These are phyloP conservation scores for Tetropium fuscum DNA, from an alignment of 2,888 invertebrate species.

Conservation along the genomic window DNA sequence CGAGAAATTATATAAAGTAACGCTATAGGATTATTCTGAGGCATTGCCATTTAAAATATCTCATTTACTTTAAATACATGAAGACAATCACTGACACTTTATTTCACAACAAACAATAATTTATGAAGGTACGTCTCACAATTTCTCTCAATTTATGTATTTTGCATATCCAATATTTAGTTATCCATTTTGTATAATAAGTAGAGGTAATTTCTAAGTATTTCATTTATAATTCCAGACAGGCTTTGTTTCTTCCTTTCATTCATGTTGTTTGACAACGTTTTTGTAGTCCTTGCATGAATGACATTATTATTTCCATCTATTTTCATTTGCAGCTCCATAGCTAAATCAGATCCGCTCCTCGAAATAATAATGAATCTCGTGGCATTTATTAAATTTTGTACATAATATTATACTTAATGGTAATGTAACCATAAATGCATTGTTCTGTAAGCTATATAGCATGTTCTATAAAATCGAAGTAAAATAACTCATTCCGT, in stretches of 20 bases:
- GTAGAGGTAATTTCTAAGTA: conserved; percentile 55
- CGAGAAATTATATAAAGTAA: too few species aligned
- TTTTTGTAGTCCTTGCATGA: conserved; percentile 55
- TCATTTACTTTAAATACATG: conserved; percentile 23
- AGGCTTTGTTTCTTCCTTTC: conserved; percentile 61
- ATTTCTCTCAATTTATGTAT: conserved; percentile 35
- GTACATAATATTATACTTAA: conserved; percentile 17
- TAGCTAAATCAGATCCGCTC: conserved; percentile 13
- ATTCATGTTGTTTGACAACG: conserved; percentile 60
- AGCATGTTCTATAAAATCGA: conserved; percentile 3
- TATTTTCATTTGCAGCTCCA: conserved; percentile 21
- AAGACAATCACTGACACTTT: conserved; percentile 25
- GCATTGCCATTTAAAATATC: too few species aligned
- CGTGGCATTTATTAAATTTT: conserved; percentile 20
- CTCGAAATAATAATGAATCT: conserved; percentile 25
- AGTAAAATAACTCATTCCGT: conserved; percentile 7
- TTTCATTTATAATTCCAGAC: conserved; percentile 61
- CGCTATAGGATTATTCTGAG: too few species aligned
- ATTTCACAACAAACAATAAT: conserved; percentile 30
- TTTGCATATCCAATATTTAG: conserved; percentile 45
- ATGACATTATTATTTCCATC: conserved; percentile 54
- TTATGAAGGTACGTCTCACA: conserved; percentile 26
- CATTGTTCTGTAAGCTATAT: not conserved
- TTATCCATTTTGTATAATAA: conserved; percentile 53
- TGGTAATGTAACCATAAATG: conserved; percentile 5